Conservation (phyloP, 2,113 vertebrate species). For the Dipodomys merriami region DNA sequence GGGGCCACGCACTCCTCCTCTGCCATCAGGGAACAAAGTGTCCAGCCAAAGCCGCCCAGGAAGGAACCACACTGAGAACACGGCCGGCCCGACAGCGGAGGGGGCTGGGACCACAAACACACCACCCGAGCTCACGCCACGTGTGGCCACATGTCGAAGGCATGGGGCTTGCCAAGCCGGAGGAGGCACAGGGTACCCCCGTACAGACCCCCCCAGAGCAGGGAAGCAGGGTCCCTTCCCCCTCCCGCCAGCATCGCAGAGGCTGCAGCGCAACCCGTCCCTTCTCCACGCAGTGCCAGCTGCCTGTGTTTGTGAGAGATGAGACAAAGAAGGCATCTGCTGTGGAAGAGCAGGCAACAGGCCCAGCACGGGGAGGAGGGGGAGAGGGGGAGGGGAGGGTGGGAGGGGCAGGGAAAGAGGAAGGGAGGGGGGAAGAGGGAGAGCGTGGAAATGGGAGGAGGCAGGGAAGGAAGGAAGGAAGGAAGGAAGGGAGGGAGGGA, state of each 20-base stretch:
- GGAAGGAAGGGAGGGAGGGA: no score
- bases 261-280: neutral
- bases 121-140: neutral
- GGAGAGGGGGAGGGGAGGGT: neutral
- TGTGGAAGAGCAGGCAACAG: neutral
- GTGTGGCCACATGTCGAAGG: neutral
- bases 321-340: conserved; percentile 48
- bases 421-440: neutral
- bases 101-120: neutral
- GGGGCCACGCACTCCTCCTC: neutral
- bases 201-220: neutral
- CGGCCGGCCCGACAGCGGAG: neutral
- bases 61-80: neutral
- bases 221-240: neutral
- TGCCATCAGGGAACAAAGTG: neutral
- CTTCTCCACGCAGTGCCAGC: neutral
- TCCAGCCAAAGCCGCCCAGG: neutral
- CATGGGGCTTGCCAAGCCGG: neutral
- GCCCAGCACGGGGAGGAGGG: neutral
- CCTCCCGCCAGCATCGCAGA: neutral
- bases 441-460: neutral
- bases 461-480: no score
- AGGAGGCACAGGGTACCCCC: neutral
- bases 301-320: conserved; percentile 19
- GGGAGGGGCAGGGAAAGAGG: no score